Conservation (phyloP, 2,888 invertebrate species). For the Hyposoter didymator region DNA sequence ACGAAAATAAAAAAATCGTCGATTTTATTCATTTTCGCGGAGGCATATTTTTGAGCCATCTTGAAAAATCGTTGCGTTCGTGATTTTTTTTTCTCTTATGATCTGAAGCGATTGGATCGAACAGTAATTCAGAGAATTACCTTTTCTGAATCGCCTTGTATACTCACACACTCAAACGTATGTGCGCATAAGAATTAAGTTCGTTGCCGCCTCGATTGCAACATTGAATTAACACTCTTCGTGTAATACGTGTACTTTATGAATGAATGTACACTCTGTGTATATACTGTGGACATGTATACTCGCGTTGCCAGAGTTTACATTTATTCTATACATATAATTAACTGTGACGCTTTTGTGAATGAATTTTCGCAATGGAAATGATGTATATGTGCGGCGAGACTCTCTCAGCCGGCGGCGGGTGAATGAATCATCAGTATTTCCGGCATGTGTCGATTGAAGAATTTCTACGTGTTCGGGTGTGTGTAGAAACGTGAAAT, state of each 20-base stretch:
- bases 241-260: slow-evolving; percentile 31
- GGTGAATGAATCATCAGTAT: slow-evolving; percentile 44
- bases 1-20: too few species aligned
- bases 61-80: too few species aligned
- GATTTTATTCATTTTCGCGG: too few species aligned
- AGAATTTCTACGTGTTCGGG: neutral
- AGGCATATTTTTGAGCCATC: too few species aligned
- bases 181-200: slow-evolving; percentile 1
- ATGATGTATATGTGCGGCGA: slow-evolving; percentile 9
- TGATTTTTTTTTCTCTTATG: too few species aligned
- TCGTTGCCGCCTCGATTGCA: slow-evolving; percentile 28
- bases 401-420: slow-evolving; percentile 5
- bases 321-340: neutral
- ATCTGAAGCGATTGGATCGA: too few species aligned
- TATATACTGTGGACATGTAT: neutral
- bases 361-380: slow-evolving; percentile 44
- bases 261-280: slow-evolving; percentile 42
- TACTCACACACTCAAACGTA: neutral
- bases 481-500: neutral
- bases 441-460: neutral
- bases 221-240: slow-evolving; percentile 48
- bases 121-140: neutral
- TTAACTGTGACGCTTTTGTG: slow-evolving; percentile 26
- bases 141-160: neutral
- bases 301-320: neutral